Conservation (phyloP, 2,888 invertebrate species). For the Dryobota labecula region DNA sequence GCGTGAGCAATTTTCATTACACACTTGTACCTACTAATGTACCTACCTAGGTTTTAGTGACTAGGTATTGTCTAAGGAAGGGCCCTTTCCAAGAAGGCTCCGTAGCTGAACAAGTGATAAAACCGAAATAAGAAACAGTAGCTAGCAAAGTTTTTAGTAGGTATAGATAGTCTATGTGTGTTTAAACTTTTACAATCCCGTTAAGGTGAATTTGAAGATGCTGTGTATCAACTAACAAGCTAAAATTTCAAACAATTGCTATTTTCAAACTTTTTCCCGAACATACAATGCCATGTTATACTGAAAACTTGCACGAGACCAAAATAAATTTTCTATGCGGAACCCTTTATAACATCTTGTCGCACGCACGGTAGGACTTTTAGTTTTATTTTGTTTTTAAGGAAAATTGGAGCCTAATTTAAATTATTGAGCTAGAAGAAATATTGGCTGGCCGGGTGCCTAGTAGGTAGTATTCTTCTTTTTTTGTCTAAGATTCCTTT, state of each 20-base stretch:
- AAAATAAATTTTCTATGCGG: slow-evolving; percentile 12
- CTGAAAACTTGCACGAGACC: not conserved
- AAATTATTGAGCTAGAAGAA: slow-evolving; percentile 63
- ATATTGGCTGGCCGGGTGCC: slow-evolving; percentile 47
- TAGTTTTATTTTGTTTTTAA: slow-evolving; percentile 53
- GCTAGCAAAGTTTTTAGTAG: not conserved
- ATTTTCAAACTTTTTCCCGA: not conserved
- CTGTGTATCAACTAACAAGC: not conserved
- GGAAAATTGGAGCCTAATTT: slow-evolving; percentile 63
- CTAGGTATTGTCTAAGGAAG: not conserved
- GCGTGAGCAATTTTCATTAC: too few species aligned
- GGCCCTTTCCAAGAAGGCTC: not conserved
- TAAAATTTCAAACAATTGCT: not conserved
- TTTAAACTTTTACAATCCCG: not conserved
- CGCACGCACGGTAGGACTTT: slow-evolving; percentile 33
- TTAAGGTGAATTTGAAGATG: not conserved
- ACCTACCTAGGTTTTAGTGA: too few species aligned
- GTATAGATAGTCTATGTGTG: not conserved
- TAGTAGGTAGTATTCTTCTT: slow-evolving; percentile 13
- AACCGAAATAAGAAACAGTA: not conserved
- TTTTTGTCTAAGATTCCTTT: slow-evolving; percentile 49
- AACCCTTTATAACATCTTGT: slow-evolving; percentile 24
- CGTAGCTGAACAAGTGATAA: not conserved
- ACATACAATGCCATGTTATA: not conserved
- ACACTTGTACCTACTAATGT: not conserved